phyloP scores from a whole-genome alignment of 2,888 invertebrate genomes.

The Acrobasis repandana region DNA sequence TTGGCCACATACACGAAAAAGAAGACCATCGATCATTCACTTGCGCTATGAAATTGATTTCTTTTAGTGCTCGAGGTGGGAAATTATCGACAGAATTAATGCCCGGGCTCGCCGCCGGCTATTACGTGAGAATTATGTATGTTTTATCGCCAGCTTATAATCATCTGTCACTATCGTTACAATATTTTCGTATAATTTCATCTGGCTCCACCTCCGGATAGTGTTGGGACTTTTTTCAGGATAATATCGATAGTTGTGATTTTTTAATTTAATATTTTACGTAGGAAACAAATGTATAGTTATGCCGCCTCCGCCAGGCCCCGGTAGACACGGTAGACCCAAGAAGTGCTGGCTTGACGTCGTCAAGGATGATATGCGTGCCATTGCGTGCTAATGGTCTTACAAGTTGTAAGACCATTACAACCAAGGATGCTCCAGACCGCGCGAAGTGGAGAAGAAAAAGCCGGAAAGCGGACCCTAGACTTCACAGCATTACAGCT shows the following conservation, averaged over 20 bases:
- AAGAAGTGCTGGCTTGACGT: too few species aligned
- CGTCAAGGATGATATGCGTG: too few species aligned
- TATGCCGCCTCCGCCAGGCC: too few species aligned
- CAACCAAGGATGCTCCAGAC: too few species aligned
- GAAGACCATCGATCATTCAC: constrained; percentile 27
- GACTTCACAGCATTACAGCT: too few species aligned
- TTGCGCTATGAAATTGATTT: constrained; percentile 73
- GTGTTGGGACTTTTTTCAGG: constrained; percentile 41
- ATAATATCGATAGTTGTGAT: constrained; percentile 33
- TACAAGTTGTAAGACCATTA: too few species aligned
- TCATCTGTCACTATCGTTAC: constrained; percentile 83
- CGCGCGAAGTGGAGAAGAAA: too few species aligned
- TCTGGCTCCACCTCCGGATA: constrained; percentile 62
- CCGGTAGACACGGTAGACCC: too few species aligned
- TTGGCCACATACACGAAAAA: too few species aligned
- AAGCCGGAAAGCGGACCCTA: too few species aligned
- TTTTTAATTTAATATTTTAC: background rate
- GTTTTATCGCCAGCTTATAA: constrained; percentile 82
- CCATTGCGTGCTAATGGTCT: too few species aligned
- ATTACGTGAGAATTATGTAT: constrained; percentile 80
- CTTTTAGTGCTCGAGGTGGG: constrained; percentile 50
- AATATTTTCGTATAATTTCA: constrained; percentile 81
- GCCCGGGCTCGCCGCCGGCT: constrained; percentile 50
- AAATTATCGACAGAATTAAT: constrained; percentile 58
- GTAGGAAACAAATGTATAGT: too few species aligned